Conservation (phyloP, 2,113 vertebrate species). For the Odocoileus virginianus region DNA sequence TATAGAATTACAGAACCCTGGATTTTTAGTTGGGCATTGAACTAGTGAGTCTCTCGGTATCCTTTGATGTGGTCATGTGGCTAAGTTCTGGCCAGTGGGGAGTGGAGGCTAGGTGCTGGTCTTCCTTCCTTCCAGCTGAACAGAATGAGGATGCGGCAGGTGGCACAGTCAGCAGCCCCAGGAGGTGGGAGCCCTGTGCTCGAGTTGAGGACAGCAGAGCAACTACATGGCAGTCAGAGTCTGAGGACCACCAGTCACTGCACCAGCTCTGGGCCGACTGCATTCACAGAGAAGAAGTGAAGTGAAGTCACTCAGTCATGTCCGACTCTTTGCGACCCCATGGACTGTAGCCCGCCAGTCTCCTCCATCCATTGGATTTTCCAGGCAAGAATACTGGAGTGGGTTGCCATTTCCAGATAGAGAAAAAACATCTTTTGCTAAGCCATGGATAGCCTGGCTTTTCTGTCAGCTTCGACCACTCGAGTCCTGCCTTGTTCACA, state of each 20-base stretch:
- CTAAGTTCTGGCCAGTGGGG: neutral
- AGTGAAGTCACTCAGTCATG: neutral
- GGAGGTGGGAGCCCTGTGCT: neutral
- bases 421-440: neutral
- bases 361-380: neutral
- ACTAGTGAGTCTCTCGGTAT: neutral
- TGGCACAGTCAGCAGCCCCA: neutral
- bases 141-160: neutral
- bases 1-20: neutral
- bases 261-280: neutral
- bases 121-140: neutral
- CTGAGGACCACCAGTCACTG: neutral
- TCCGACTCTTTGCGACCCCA: neutral
- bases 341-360: neutral
- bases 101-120: neutral
- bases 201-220: neutral
- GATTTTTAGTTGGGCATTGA: neutral
- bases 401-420: neutral
- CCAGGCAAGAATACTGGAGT: neutral
- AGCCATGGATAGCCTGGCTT: neutral
- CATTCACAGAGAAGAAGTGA: neutral
- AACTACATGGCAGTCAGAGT: neutral
- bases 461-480: neutral
- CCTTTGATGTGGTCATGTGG: neutral
- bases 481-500: accelerated